Evolutionary conservation across 2,888 invertebrate species (phyloP).

Genomic region (Salticus scenicus): DNA sequence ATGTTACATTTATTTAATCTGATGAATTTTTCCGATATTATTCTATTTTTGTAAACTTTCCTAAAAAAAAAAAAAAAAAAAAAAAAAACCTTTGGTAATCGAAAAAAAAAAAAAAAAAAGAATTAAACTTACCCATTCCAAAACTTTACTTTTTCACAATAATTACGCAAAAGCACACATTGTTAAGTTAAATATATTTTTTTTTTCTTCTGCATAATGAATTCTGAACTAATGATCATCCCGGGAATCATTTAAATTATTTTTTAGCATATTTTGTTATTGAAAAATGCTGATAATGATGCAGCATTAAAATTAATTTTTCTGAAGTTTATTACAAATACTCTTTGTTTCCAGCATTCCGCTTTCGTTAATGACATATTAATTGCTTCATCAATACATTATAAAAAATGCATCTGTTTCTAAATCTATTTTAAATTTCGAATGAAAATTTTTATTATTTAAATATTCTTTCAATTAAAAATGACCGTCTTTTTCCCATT

Average conservation of each 20-base stretch:
- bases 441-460: background rate
- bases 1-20: too few relatives aligned
- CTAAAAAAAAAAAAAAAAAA: too few relatives aligned
- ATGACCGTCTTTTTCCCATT: background rate
- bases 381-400: conserved; percentile 1
- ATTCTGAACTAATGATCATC: background rate
- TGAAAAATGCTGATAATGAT: conserved; percentile 2
- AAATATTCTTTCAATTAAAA: background rate
- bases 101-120: too few relatives aligned
- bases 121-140: too few relatives aligned
- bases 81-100: too few relatives aligned
- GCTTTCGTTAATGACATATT: background rate
- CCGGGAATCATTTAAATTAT: background rate
- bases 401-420: background rate
- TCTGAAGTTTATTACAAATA: background rate
- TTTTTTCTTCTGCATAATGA: too few relatives aligned
- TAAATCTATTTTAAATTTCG: background rate
- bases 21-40: too few relatives aligned
- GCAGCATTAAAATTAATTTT: background rate
- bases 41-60: too few relatives aligned
- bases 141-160: too few relatives aligned
- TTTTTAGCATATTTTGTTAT: background rate
- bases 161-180: too few relatives aligned
- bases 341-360: background rate
- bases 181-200: too few relatives aligned